phyloP scores from a whole-genome alignment of 2,113 vertebrate genomes.

The Andinoacara biseriatus region DNA sequence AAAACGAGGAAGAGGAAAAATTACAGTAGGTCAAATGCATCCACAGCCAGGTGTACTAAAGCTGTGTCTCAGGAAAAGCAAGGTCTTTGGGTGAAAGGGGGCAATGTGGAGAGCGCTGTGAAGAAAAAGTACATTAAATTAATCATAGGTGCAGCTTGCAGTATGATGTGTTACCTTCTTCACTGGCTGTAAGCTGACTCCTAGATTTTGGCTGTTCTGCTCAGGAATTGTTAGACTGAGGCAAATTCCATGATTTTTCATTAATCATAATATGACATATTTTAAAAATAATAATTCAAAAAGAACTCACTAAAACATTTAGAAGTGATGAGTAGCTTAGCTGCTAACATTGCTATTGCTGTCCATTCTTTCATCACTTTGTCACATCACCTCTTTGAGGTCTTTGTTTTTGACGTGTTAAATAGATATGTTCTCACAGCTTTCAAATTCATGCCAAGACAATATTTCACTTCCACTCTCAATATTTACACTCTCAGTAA shows the following conservation, averaged over 20 bases:
- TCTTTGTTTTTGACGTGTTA: no score
- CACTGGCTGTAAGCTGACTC: background rate
- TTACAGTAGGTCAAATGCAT: constrained; percentile 34
- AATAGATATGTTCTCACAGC: no score
- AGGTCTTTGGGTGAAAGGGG: constrained; percentile 44
- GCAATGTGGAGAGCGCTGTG: background rate
- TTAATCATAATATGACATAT: no score
- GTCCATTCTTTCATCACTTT: background rate
- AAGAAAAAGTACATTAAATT: constrained; percentile 36
- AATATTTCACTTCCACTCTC: no score
- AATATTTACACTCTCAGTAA: no score
- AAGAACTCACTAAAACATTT: no score
- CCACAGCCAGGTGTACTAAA: constrained; percentile 52
- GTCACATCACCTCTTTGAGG: no score
- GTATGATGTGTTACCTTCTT: background rate
- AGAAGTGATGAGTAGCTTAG: no score
- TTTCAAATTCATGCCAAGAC: no score
- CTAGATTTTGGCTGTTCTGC: background rate
- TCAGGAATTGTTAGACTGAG: background rate
- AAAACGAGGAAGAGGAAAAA: constrained; percentile 40
- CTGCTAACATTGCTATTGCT: background rate
- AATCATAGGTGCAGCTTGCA: constrained; percentile 25
- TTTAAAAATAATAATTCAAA: no score
- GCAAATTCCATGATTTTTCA: no score
- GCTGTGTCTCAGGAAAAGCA: constrained; percentile 19